phyloP scores from a whole-genome alignment of 2,888 invertebrate genomes.

The Carcina quercana region DNA sequence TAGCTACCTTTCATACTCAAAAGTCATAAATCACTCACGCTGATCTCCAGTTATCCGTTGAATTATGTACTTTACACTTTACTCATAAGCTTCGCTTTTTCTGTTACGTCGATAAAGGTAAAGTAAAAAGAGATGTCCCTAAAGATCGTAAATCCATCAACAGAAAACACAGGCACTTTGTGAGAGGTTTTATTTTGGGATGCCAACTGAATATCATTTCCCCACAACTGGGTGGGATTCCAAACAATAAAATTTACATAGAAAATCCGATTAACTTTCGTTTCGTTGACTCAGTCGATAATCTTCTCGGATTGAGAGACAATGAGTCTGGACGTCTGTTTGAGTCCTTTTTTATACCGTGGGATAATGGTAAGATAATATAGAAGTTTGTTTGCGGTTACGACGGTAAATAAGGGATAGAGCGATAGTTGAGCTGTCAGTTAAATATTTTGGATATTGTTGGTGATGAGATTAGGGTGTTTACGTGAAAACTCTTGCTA shows the following conservation, averaged over 20 bases:
- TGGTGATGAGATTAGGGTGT: slow-evolving; percentile 34
- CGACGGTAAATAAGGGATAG: slow-evolving; percentile 29
- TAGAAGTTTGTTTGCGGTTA: slow-evolving; percentile 36
- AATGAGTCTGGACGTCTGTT: slow-evolving; percentile 31
- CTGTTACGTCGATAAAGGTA: slow-evolving; percentile 18
- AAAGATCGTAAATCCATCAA: slow-evolving; percentile 42
- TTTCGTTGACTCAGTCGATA: slow-evolving; percentile 37
- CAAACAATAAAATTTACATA: slow-evolving; percentile 53
- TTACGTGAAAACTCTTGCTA: too few relatives aligned
- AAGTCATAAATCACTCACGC: slow-evolving; percentile 26
- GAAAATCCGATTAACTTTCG: slow-evolving; percentile 58
- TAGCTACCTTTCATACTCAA: slow-evolving; percentile 22
- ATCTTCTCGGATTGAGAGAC: slow-evolving; percentile 35
- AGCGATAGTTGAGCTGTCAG: slow-evolving; percentile 26
- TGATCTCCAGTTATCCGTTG: slow-evolving; percentile 15
- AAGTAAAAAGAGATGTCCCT: slow-evolving; percentile 27
- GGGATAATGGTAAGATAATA: slow-evolving; percentile 31
- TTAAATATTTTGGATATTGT: slow-evolving; percentile 23
- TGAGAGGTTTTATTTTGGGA: slow-evolving; percentile 22
- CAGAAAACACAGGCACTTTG: slow-evolving; percentile 31
- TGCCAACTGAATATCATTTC: slow-evolving; percentile 21
- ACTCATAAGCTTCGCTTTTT: slow-evolving; percentile 9
- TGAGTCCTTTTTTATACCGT: slow-evolving; percentile 26
- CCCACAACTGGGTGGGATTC: slow-evolving; percentile 44
- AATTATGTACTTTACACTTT: slow-evolving; percentile 16